Evolutionary conservation across 2,797 vertebrate genomes (phyloP).

Genomic region (Chelmon rostratus): DNA sequence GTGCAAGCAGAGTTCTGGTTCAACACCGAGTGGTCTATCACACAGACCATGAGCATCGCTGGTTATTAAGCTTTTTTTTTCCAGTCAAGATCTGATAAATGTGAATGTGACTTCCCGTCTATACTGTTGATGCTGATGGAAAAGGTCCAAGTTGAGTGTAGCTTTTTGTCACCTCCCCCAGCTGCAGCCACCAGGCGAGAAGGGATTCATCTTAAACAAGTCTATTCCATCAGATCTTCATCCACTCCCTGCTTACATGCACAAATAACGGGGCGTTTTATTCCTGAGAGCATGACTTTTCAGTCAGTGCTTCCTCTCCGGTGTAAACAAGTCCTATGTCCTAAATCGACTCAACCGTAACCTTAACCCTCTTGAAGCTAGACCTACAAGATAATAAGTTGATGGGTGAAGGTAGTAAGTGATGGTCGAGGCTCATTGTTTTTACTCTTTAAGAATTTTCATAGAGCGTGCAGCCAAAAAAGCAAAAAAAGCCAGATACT

Average conservation of each 20-base stretch:
- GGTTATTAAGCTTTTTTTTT: conserved; percentile 8
- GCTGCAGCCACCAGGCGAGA: conserved; percentile 24
- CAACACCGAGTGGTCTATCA: neutral
- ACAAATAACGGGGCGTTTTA: neutral
- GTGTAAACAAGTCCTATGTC: neutral
- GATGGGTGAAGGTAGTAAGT: neutral
- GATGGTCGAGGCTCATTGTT: neutral
- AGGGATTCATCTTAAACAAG: conserved; percentile 44
- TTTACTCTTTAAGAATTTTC: neutral
- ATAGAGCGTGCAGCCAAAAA: neutral
- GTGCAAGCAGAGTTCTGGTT: neutral
- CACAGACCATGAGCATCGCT: neutral
- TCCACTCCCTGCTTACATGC: conserved; percentile 33
- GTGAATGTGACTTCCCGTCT: conserved; percentile 23
- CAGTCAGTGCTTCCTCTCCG: conserved; percentile 3
- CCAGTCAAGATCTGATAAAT: conserved; percentile 9
- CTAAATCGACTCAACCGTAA: neutral
- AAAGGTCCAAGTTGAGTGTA: conserved; percentile 25
- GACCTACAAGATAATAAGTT: neutral
- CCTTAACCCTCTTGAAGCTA: neutral
- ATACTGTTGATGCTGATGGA: conserved; percentile 17
- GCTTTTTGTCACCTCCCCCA: conserved; percentile 37
- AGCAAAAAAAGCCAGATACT: neutral
- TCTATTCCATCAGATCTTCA: conserved; percentile 21
- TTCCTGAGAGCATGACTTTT: neutral